Base-by-base conservation (phyloP, 1,140 invertebrate species). In the Drosophila truncata region DNA sequence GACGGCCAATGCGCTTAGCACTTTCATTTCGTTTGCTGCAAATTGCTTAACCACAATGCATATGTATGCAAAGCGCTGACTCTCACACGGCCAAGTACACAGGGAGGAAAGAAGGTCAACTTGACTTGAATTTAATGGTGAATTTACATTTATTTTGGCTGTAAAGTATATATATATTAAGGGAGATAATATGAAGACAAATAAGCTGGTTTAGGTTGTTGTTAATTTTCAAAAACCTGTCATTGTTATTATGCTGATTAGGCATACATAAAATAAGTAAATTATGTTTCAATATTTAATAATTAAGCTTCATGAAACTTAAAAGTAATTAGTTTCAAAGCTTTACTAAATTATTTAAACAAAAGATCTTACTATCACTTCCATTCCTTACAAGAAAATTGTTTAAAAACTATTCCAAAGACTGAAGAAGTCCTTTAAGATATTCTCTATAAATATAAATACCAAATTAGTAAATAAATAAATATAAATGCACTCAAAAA, bases 1-100 rank as follows among this genome's bases (percentile, higher is more conserved):
- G 85, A 85, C 70, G 73, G 72, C 70, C 85, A 81, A 88, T 84
- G 84, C 85, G 85, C 81, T 84, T 90, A 88, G 85, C 78, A 84
- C 74, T 88, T 88, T 88, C 80, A 84, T 84, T 88, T 81, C 81
- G 85, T 81, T 90, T 90, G 70, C 81, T 82, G 81, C 85, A 88
- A 88, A 88, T 90, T 84, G 81, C 84, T 81, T 81, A 88, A 90
- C 84, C 80, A 85, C 84, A 88, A 90, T 88, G 78, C 78, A 90
- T 78, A 71, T 74, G 65, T 76, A 82, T 86, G 78, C 60, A 77
- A 81, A 74, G 42, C 52, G 35, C 37, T 66, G 66, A 52, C 58
- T 42, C 58, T 50, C 41, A 63, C 23, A 31, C 16, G 33, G 16
- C 33, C n/a, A 54, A 23, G 14, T 46, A 18, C 41, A 62, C 35